Conservation (phyloP, 2,797 vertebrate species). For the Semaprochilodus insignis region DNA sequence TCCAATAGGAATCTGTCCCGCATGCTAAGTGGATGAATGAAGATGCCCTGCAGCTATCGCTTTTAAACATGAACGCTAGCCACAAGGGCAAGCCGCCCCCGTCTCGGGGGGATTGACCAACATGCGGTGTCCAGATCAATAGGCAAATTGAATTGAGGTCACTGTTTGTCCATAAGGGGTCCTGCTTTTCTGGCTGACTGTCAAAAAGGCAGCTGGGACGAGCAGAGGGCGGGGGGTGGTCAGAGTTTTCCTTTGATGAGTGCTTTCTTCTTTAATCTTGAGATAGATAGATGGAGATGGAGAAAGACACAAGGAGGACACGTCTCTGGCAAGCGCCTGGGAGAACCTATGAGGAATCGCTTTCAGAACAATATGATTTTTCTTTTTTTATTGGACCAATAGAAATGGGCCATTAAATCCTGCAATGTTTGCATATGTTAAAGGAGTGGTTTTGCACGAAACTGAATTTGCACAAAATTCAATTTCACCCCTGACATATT, state of each 20-base stretch:
- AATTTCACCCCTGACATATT: too few species aligned
- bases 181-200: slow-evolving; percentile 66
- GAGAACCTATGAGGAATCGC: background rate
- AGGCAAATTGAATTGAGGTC: slow-evolving; percentile 84
- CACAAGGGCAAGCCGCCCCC: slow-evolving; percentile 66
- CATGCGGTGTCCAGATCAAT: slow-evolving; percentile 71
- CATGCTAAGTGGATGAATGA: slow-evolving; percentile 56
- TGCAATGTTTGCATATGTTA: too few species aligned
- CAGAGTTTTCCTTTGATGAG: background rate
- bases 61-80: slow-evolving; percentile 66
- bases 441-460: too few species aligned
- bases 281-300: background rate
- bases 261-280: slow-evolving; percentile 6
- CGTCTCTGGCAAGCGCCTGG: background rate
- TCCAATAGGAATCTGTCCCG: slow-evolving; percentile 58
- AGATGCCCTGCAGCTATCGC: slow-evolving; percentile 43
- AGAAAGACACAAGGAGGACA: background rate
- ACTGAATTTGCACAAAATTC: too few species aligned
- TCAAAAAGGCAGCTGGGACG: slow-evolving; percentile 65
- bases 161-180: slow-evolving; percentile 76
- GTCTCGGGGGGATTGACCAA: slow-evolving; percentile 61
- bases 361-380: background rate
- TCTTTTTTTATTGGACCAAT: background rate
- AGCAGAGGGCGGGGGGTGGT: slow-evolving; percentile 18
- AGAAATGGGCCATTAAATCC: too few species aligned